phyloP scores from a whole-genome alignment of 2,888 invertebrate genomes.

The Hypsopygia costalis region DNA sequence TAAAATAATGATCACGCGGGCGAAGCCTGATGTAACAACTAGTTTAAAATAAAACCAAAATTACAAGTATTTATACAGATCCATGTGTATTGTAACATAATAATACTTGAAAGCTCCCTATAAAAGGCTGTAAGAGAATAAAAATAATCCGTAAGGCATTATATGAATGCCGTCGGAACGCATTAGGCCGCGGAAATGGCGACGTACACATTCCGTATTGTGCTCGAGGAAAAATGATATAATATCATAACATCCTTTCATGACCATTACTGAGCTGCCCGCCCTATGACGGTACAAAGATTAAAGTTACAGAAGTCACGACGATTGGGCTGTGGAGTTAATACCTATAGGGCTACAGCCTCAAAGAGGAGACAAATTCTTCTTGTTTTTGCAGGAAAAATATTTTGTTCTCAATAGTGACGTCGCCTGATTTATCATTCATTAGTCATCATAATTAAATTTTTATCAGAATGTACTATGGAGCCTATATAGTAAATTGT shows the following conservation, averaged over 20 bases:
- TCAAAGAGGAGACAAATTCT: too few species aligned
- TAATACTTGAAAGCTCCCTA: constrained; percentile 11
- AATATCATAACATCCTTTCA: constrained; percentile 77
- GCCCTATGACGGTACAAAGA: constrained; percentile 41
- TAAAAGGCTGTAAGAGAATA: constrained; percentile 23
- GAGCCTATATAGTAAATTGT: too few species aligned
- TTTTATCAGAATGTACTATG: too few species aligned
- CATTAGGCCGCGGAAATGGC: constrained; percentile 73
- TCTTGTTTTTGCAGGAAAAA: too few species aligned
- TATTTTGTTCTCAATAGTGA: too few species aligned
- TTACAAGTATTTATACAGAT: neutral
- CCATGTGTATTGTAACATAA: neutral
- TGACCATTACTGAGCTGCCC: constrained; percentile 67
- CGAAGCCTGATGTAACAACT: too few species aligned
- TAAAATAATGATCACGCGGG: too few species aligned
- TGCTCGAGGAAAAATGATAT: constrained; percentile 73
- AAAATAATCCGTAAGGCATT: constrained; percentile 41
- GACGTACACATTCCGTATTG: constrained; percentile 59
- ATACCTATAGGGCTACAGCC: too few species aligned
- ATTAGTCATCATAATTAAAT: too few species aligned
- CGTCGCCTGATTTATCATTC: too few species aligned
- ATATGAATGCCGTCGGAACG: constrained; percentile 52
- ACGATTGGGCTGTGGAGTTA: too few species aligned
- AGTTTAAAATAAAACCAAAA: too few species aligned
- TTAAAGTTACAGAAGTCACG: neutral